Evolutionary conservation across 2,113 vertebrate genomes (phyloP).

Genomic region (Panurus biarmicus): DNA sequence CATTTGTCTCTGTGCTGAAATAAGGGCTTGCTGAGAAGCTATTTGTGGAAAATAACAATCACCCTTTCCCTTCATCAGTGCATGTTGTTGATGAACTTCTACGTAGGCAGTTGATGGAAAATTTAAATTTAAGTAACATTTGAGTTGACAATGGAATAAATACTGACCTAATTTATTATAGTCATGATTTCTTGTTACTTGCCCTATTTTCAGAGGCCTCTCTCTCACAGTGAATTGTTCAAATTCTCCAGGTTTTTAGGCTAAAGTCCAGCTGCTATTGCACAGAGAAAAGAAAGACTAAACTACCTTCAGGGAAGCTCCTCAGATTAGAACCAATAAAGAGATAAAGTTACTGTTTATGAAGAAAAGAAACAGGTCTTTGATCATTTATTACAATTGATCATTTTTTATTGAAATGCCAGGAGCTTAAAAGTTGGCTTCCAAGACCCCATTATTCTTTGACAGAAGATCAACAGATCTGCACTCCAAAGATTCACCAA

Average conservation of each 20-base stretch:
- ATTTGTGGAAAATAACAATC: neutral
- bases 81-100: neutral
- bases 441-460: conserved; percentile 21
- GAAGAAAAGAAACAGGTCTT: conserved; percentile 46
- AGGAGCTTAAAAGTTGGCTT: conserved; percentile 36
- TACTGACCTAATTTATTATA: neutral
- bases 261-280: neutral
- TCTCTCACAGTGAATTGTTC: neutral
- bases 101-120: neutral
- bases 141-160: neutral
- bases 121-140: neutral
- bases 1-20: neutral
- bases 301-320: neutral
- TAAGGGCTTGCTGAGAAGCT: neutral
- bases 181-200: neutral
- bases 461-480: neutral
- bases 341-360: conserved; percentile 16
- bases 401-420: conserved; percentile 26
- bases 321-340: neutral
- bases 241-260: neutral
- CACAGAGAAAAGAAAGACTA: neutral
- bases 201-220: neutral
- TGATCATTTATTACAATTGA: conserved; percentile 26
- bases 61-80: neutral
- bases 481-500: neutral